Base-by-base conservation (phyloP, 1,140 invertebrate genomes). In the Pseudobourletiella spinata region DNA sequence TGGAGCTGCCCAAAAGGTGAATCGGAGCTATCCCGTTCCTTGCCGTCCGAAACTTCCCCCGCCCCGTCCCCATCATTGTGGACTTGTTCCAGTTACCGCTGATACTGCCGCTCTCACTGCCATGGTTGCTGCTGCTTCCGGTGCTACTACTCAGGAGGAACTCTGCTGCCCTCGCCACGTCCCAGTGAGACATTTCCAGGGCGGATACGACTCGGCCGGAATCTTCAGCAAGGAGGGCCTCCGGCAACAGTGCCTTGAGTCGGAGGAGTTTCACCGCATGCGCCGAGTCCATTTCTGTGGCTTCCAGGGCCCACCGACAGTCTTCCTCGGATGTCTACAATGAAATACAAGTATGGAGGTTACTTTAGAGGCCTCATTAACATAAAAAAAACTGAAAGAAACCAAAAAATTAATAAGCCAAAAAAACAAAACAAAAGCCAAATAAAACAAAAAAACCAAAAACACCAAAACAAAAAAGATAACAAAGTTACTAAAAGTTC, bases 101-200 rank as follows among this genome's bases (percentile, higher is more conserved):
- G n/a, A n/a, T n/a, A n/a, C n/a, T n/a, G n/a, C n/a, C n/a, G n/a
- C n/a, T n/a, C n/a, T n/a, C n/a, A 39, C 32, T 8, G n/a, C 32
- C 32, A 39, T 39, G 8, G 32, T n/a, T 39, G 32, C 32, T 39
- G 32, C 32, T n/a, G 32, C 32, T 39, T 39, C n/a, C 32, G 32
- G 8, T 39, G 32, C 32, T 39, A 8, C 8, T n/a, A 15, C 26
- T 8, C 26, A 67, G 50, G 22, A 67, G 50, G 57, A 67, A 64
- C 15, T 57, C 30, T 0, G 61, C 26, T n/a, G 65, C 65, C 3
- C 61, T 50, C 18, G 61, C 54, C 11, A 64, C 65, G 28, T 67
- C 68, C 65, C 68, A 70, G 42, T 70, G 65, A 3, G 60, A 65
- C 65, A 65, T 67, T 60, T 67, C 65, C 15, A 70, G 26, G 29